Conservation (phyloP, 1,140 invertebrate species). For the Phocides pigmalion region DNA sequence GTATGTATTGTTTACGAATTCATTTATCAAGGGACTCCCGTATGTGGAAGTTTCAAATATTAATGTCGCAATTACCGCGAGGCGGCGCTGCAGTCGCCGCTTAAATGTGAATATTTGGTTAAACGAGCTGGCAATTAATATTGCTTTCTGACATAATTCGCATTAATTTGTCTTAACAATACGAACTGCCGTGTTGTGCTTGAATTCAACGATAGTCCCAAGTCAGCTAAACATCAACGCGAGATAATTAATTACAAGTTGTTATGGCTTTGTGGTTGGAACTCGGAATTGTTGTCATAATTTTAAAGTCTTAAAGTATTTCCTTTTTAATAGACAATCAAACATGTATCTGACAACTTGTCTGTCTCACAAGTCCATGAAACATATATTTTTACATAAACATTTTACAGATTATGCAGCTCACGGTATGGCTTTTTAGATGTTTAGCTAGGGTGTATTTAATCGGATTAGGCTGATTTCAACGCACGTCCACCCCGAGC, state of each 20-base stretch:
- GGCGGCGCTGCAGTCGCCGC: conserved; percentile 40
- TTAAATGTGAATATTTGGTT: conserved; percentile 19
- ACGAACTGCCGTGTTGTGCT: conserved; percentile 31
- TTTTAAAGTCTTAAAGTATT: too few species aligned
- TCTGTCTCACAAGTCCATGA: too few species aligned
- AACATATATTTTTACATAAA: too few species aligned
- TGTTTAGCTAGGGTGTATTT: too few species aligned
- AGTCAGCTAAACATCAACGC: conserved; percentile 20
- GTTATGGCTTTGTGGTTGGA: background rate
- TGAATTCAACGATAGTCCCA: conserved; percentile 12
- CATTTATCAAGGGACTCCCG: conserved; percentile 38
- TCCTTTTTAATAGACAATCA: too few species aligned
- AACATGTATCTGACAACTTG: too few species aligned
- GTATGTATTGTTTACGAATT: conserved; percentile 1
- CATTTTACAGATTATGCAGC: too few species aligned
- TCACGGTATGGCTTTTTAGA: too few species aligned
- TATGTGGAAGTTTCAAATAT: conserved; percentile 45
- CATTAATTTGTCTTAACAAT: conserved; percentile 61
- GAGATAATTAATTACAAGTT: conserved; percentile 4
- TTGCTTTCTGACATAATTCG: conserved; percentile 48
- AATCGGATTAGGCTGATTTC: too few species aligned
- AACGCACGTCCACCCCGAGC: too few species aligned
- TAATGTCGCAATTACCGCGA: conserved; percentile 49
- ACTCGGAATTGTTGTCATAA: background rate
- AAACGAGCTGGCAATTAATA: background rate